Evolutionary conservation across 1,140 invertebrate genomes (phyloP).

Genomic region (Tribolium castaneum): DNA sequence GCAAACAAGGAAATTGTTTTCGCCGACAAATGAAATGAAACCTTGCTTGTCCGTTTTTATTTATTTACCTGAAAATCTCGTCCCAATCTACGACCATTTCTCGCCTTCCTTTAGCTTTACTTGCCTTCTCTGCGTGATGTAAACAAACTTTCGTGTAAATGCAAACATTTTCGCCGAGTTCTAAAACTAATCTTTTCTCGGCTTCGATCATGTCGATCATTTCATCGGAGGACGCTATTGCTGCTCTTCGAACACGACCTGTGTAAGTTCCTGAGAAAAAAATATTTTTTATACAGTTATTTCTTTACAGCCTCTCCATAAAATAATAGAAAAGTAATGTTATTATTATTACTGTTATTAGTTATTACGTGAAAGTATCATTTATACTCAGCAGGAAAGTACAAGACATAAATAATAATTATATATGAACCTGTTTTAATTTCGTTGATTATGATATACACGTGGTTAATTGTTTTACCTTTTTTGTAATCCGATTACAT

Average conservation of each 20-base stretch:
- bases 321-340: background rate
- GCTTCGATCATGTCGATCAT: conserved; percentile 73
- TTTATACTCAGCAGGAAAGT: background rate
- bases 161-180: conserved; percentile 77
- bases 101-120: conserved; percentile 62
- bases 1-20: conserved; percentile 25
- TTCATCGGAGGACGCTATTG: conserved; percentile 60
- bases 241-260: conserved; percentile 63
- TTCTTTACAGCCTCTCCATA: background rate
- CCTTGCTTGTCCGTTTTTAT: conserved; percentile 8
- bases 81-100: conserved; percentile 69
- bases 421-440: background rate
- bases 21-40: conserved; percentile 19
- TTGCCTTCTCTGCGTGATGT: conserved; percentile 70
- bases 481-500: background rate
- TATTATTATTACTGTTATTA: too few species aligned
- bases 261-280: conserved; percentile 72
- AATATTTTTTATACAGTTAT: background rate
- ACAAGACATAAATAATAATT: background rate
- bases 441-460: background rate
- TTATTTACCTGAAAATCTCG: conserved; percentile 73
- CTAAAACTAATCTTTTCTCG: conserved; percentile 75
- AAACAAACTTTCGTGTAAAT: conserved; percentile 77
- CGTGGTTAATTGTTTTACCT: background rate
- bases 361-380: background rate